Base-by-base conservation (phyloP, 2,797 vertebrate species). In the Adrianichthys oophorus region DNA sequence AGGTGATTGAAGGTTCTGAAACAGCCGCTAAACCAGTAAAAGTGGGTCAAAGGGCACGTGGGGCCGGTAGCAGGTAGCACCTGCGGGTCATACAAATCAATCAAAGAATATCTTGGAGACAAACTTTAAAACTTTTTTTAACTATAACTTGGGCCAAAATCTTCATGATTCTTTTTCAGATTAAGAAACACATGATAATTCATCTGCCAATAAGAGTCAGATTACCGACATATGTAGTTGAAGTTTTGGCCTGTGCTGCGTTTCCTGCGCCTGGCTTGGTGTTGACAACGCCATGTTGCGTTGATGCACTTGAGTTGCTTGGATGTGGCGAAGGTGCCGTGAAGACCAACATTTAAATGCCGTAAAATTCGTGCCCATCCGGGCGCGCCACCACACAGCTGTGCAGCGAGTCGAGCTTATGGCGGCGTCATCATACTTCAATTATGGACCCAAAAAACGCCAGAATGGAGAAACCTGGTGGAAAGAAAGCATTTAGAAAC, bases 261-360 rank as follows among this genome's bases (percentile, higher is more conserved):
- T 32, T 8, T 32, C 8, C 95, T 95, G 94, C 79, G 70, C 90
- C 86, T 62, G 69, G 64, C 5, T 42, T 2, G 3, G 87, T 84
- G 92, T 95, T 95, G 95, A 95, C 92, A 93, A 91, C 91, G 89
- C 91, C 95, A 95, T 94, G 94, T 95, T 94, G 95, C 90, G 92
- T 91, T 85, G 92, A 91, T 92, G 87, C 94, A 93, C 93, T 95
- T 90, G 90, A 95, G 91, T 95, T 92, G 93, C 62, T 91, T 85
- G 72, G 57, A 84, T 48, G 92, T 81, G 75, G 78, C 43, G 82
- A 91, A 94, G 94, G 93, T 95, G 88, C 87, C 79, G 80, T 17
- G 83, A 87, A 89, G 85, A 90, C 86, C 84, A 88, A 89, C 83
- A 66, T 86, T 89, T 91, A 90, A 91, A 90, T 84, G 84, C 84